A percentile compares a stretch with the other conserved stretches of the same genome.
Evolutionary conservation across 2,113 vertebrate species (phyloP).

Genomic region (Ageneiosus marmoratus): DNA sequence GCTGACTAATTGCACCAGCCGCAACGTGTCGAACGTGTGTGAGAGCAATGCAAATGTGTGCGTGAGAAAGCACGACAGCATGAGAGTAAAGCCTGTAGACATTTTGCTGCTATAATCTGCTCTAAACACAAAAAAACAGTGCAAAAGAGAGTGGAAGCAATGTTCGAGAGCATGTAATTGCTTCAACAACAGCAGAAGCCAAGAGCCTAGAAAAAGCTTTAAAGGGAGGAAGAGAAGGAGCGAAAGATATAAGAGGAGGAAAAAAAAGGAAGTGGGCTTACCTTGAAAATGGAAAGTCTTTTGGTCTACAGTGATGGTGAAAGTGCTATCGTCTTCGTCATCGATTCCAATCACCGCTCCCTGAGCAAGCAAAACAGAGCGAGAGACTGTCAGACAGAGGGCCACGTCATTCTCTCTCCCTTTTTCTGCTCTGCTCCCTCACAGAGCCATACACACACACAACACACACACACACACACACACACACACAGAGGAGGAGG

Average conservation of each 20-base stretch:
- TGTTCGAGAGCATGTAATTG: constrained; percentile 17
- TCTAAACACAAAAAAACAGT: constrained; percentile 22
- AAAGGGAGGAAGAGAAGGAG: not conserved
- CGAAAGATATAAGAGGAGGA: constrained; percentile 50
- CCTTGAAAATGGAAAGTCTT: constrained; percentile 99
- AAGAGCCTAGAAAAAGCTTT: constrained; percentile 5
- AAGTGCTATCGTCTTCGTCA: constrained; percentile 99
- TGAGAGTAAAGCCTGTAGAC: constrained; percentile 11
- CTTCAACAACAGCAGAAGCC: constrained; percentile 36
- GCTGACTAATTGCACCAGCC: constrained; percentile 28
- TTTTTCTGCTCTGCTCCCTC: constrained; percentile 33
- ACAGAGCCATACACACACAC: constrained; percentile 12
- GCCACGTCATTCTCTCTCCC: constrained; percentile 86
- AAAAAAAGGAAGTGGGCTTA: constrained; percentile 70
- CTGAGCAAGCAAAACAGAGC: constrained; percentile 81
- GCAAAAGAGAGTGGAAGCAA: constrained; percentile 8
- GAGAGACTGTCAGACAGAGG: constrained; percentile 77
- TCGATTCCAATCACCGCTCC: constrained; percentile 99
- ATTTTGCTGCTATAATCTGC: constrained; percentile 24
- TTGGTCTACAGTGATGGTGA: constrained; percentile 99
- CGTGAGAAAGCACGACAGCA: not conserved
- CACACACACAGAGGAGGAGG: constrained; percentile 38
- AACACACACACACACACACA: constrained; percentile 10
- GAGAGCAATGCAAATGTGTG: constrained; percentile 27
- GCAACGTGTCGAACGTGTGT: constrained; percentile 25